These are phyloP conservation scores for Prionace glauca DNA, from an alignment of 2,797 vertebrate species.

Conservation along the genomic window DNA sequence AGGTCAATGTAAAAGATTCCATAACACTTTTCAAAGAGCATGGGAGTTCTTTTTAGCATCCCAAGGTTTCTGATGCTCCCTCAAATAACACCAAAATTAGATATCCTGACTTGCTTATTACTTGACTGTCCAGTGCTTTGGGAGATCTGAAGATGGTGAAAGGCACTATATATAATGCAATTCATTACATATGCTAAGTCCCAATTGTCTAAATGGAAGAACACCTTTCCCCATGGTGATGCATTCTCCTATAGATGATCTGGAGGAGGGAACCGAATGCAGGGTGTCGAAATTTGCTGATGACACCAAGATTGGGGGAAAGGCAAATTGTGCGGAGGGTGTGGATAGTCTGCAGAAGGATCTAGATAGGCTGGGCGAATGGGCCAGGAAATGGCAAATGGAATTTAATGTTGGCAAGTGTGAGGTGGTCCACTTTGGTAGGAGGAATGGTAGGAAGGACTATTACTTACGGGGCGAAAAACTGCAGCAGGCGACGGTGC, in stretches of 20 bases:
- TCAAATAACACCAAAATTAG: neutral
- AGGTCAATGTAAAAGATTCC: neutral
- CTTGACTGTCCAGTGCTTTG: neutral
- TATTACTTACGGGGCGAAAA: too few species aligned
- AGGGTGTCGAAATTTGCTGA: too few species aligned
- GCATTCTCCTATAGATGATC: neutral
- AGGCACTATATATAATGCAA: neutral
- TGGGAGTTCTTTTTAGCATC: neutral
- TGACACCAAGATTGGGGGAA: too few species aligned
- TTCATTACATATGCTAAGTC: neutral
- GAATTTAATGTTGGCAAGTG: too few species aligned
- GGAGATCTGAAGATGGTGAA: neutral
- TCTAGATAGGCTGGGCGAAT: too few species aligned
- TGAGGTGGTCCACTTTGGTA: too few species aligned
- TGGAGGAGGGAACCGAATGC: too few species aligned
- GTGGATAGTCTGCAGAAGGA: too few species aligned
- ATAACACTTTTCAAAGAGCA: neutral
- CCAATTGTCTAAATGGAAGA: neutral
- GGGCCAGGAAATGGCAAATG: too few species aligned
- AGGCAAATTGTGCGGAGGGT: too few species aligned
- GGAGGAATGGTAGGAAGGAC: too few species aligned
- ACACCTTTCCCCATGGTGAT: neutral
- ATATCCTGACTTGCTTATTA: neutral
- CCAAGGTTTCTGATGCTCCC: neutral
- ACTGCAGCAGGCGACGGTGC: too few species aligned